Base-by-base conservation (phyloP, 2,797 vertebrate species). In the Poeciliopsis presidionis region DNA sequence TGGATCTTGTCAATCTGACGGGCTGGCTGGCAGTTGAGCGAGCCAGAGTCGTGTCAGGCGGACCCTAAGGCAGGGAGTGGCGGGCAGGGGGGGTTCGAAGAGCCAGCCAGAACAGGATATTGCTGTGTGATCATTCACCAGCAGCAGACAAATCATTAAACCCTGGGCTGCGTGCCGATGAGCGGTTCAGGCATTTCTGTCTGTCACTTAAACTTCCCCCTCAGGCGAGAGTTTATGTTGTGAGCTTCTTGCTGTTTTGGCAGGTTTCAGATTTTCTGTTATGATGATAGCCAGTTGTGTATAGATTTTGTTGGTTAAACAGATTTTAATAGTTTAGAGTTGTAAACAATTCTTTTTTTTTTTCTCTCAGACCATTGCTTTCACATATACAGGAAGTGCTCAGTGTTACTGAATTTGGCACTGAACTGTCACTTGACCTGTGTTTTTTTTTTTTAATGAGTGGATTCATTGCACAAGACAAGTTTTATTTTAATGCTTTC, bases 91-190 rank as follows among this genome's bases (percentile, higher is more conserved):
- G 20, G 76, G 49, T 22, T 75, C 59, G 76, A 63, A 76, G 83
- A 86, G 86, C 86, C 72, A 74, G 92, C 90, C 82, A 84, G 84
- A 88, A 86, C 91, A 93, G 93, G 93, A 93, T 94, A 93, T 93
- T 93, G 81, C 89, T 88, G 84, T 89, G 90, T 86, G 91, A 92
- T 92, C 86, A 85, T 93, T 91, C 88, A 93, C 90, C 89, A 93
- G 89, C 85, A 81, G 86, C 83, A 90, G 92, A 92, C 88, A 87
- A 92, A 93, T 94, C 93, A 92, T 94, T 93, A 93, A 94, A 90
- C 90, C 82, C 49, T 57, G 76, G 81, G 86, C 90, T 83, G 89
- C 75, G 51, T 87, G 90, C 90, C 46, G 57, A 83, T 72, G 71
- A 75, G 88, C 39, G 25, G 76, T 75, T 78, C 30, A 73, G 81